phyloP scores from a whole-genome alignment of 2,797 vertebrate species.

The Cuculus canorus region DNA sequence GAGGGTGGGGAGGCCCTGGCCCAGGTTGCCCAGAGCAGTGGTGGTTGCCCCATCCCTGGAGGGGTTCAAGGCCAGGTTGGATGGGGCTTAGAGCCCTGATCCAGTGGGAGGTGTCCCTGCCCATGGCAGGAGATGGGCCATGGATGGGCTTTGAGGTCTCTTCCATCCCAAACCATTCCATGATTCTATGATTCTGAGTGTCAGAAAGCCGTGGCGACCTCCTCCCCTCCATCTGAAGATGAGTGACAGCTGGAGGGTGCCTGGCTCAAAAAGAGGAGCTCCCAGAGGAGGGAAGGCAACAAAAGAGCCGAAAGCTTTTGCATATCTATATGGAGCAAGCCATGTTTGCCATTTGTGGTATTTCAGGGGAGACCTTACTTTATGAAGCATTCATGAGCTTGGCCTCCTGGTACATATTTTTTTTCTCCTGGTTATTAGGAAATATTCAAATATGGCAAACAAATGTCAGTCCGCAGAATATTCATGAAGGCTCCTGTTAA shows the following conservation, averaged over 20 bases:
- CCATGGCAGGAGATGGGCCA: no score
- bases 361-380: conserved; percentile 47
- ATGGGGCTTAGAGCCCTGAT: no score
- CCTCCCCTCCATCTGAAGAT: neutral
- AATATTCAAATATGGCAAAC: conserved; percentile 63
- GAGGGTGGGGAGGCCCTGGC: no score
- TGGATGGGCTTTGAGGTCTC: no score
- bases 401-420: neutral
- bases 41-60: no score
- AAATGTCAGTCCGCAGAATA: conserved; percentile 63
- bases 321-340: neutral
- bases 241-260: neutral
- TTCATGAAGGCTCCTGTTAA: conserved; percentile 60
- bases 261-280: neutral
- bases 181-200: neutral
- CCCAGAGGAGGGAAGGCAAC: neutral
- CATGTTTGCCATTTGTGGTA: conserved; percentile 6
- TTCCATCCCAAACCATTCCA: no score
- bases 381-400: conserved; percentile 64
- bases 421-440: conserved; percentile 37
- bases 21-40: no score
- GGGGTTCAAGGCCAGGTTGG: no score
- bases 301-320: neutral
- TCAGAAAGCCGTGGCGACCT: accelerated
- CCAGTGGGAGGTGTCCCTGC: no score